Percentiles rank a stretch among this genome's conserved stretches.
Evolutionary conservation across 2,888 invertebrate genomes (phyloP).

Genomic region (Apamea monoglypha): DNA sequence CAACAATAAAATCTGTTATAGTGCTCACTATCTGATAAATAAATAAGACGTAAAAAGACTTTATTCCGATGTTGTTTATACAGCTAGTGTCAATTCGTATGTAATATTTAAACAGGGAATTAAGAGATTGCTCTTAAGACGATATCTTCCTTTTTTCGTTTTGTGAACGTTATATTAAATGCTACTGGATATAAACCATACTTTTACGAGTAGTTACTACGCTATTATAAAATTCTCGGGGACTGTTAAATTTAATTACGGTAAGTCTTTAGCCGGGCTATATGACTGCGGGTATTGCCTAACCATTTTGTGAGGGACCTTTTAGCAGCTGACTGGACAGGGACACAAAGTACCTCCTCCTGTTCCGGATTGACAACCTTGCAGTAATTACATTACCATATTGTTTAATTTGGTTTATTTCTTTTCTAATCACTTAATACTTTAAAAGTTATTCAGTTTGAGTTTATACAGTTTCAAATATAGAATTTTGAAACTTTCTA

Average conservation of each 20-base stretch:
- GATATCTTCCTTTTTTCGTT: conserved; percentile 21
- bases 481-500: not conserved
- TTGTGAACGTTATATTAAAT: conserved; percentile 31
- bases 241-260: conserved; percentile 40
- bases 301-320: not conserved
- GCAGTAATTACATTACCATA: not conserved
- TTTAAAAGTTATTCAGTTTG: not conserved
- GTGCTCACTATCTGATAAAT: conserved; percentile 59
- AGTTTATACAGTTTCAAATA: not conserved
- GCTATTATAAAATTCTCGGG: conserved; percentile 31
- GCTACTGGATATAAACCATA: conserved; percentile 28
- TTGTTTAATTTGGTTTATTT: not conserved
- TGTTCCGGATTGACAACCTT: not conserved
- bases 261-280: conserved; percentile 17
- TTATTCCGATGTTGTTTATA: conserved; percentile 25
- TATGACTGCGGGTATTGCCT: not conserved
- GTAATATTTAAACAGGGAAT: conserved; percentile 38
- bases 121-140: conserved; percentile 37
- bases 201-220: conserved; percentile 43
- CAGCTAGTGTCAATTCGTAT: conserved; percentile 11
- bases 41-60: conserved; percentile 44
- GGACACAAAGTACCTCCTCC: not conserved
- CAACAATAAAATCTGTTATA: conserved; percentile 67
- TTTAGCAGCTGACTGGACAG: not conserved
- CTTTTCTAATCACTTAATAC: not conserved